Evolutionary conservation across 2,888 invertebrate genomes (phyloP).

Genomic region (Nesidiocoris tenuis): DNA sequence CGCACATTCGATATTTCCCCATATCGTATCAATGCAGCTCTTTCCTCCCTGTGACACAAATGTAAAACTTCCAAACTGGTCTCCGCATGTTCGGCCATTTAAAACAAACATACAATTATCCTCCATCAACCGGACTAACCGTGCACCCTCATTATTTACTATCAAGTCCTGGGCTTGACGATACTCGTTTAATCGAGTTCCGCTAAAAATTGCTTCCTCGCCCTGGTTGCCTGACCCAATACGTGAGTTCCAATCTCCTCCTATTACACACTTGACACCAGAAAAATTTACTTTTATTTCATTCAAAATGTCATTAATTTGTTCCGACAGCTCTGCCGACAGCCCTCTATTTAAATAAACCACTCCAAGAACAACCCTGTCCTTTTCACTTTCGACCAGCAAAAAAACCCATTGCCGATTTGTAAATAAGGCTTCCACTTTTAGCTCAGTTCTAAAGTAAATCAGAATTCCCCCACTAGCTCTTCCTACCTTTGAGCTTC

Average conservation of each 20-base stretch:
- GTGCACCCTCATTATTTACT: neutral
- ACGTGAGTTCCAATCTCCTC: slow-evolving; percentile 13
- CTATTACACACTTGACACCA: slow-evolving; percentile 12
- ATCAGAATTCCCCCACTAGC: slow-evolving; percentile 20
- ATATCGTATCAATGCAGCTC: slow-evolving; percentile 16
- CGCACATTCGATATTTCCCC: neutral
- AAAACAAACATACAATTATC: slow-evolving; percentile 15
- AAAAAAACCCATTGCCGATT: slow-evolving; percentile 10
- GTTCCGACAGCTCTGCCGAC: neutral
- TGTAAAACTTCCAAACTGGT: slow-evolving; percentile 5
- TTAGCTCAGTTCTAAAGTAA: slow-evolving; percentile 2
- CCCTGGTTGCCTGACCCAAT: slow-evolving; percentile 19
- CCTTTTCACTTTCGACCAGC: slow-evolving; percentile 7
- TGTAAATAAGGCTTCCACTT: slow-evolving; percentile 2
- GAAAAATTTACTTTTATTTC: neutral
- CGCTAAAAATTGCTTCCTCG: neutral
- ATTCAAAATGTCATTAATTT: slow-evolving; percentile 7
- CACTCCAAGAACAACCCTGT: slow-evolving; percentile 3
- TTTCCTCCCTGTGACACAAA: slow-evolving; percentile 12
- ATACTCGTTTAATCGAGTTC: slow-evolving; percentile 2
- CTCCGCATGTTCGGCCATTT: slow-evolving; percentile 17
- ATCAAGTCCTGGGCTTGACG: neutral
- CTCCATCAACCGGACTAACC: slow-evolving; percentile 7
- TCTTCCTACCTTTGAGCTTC: slow-evolving; percentile 23
- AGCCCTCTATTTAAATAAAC: slow-evolving; percentile 13